These are phyloP conservation scores for Oreonectes daqikongensis DNA, from an alignment of 2,797 vertebrate genomes.

Conservation along the genomic window DNA sequence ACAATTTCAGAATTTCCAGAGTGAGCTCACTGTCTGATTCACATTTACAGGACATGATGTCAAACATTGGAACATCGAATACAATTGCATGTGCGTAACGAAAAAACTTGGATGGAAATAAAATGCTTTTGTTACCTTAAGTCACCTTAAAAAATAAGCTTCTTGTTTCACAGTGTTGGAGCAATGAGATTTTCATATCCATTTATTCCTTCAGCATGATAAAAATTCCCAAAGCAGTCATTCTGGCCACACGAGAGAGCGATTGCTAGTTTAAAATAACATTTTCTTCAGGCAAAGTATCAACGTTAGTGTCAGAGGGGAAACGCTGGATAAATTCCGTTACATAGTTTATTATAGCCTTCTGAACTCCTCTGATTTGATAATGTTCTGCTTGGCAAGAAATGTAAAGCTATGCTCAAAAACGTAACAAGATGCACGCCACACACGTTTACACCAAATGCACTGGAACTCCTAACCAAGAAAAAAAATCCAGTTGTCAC, in stretches of 20 bases:
- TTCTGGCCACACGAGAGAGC: background rate
- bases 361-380: background rate
- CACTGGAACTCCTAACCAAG: slow-evolving; percentile 12
- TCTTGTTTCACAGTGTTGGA: background rate
- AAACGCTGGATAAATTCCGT: background rate
- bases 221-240: slow-evolving; percentile 4
- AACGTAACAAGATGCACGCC: slow-evolving; percentile 14
- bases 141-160: background rate
- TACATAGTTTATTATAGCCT: background rate
- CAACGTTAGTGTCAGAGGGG: background rate
- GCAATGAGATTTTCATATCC: background rate
- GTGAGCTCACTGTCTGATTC: slow-evolving; percentile 34
- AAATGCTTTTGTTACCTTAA: background rate
- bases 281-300: background rate
- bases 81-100: background rate
- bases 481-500: background rate
- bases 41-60: slow-evolving; percentile 41
- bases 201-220: background rate
- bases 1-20: slow-evolving; percentile 12
- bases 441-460: slow-evolving; percentile 11
- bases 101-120: background rate
- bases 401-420: background rate
- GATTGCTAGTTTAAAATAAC: background rate
- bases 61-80: slow-evolving; percentile 17
- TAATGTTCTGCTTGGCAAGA: background rate